Base-by-base conservation (phyloP, 2,113 vertebrate genomes). In the Sinocyclocheilus anophthalmus region DNA sequence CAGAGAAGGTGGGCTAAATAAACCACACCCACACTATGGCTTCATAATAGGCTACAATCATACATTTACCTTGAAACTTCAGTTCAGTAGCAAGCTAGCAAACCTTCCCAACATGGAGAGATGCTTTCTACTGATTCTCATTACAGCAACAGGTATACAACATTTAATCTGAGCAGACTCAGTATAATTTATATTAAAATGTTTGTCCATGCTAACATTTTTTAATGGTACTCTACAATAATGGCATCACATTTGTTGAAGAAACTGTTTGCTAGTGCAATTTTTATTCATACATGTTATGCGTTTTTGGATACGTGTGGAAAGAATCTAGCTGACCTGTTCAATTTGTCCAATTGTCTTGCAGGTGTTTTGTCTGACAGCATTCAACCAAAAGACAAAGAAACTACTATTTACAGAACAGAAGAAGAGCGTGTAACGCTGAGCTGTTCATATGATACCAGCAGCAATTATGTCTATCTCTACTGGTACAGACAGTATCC, bases 91-190 rank as follows among this genome's bases (percentile, higher is more conserved):
- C 42, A 45, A 45, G 42, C 42, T n/a, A 13, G 22, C 3, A 50
- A 18, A 26, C 24, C n/a, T 3, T 69, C 37, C 24, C 72, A 22
- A 76, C 33, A 87, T 79, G 77, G 55, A 79, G 16, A n/a, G 18
- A 59, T 79, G 55, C 6, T 79, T 79, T 79, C 55, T 79, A n/a
- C 30, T 79, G 53, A 37, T 79, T n/a, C 55, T 79, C 2, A n/a
- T 79, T 3, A 37, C 33, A 6, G 16, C 20, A 37, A 18, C 77
- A 79, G 77, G 77, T 79, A 76, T 48, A 76, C 24, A 76, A 76
- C n/a, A 1, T 12, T 48, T 45, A 24, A 70, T 37, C 67, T 76
- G 39, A 76, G 42, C 37, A 76, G 42, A 76, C 67, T 20, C 67
- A 37, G 10, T 9, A 69, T 69, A 37, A 10, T 73, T 39, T 5